A percentile compares a stretch with the other conserved stretches of the same genome.
Conservation (phyloP, 37 sponge, comb jelly and placozoan genomes). For the Petrosia ficiformis region DNA sequence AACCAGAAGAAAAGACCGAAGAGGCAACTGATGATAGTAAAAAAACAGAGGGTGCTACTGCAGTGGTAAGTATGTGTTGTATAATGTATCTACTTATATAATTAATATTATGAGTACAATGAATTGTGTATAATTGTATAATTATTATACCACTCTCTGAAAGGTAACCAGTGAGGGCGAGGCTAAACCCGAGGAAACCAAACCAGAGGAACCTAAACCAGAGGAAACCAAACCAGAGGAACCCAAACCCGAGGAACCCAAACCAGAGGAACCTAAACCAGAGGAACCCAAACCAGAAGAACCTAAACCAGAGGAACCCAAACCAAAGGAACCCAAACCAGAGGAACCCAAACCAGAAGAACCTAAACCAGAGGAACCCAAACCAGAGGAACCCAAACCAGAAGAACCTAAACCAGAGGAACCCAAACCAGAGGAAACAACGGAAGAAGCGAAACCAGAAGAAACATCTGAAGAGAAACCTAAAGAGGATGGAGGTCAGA, state of each 20-base stretch:
- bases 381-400: not conserved
- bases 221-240: slow-evolving; percentile 1
- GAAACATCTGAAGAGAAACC: not conserved
- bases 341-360: slow-evolving; percentile 7
- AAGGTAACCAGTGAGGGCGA: not conserved
- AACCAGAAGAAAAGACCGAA: slow-evolving; percentile 1
- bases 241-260: not conserved
- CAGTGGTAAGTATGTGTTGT: too few relatives aligned
- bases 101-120: too few relatives aligned
- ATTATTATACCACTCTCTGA: too few relatives aligned
- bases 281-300: not conserved
- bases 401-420: too few relatives aligned
- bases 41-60: not conserved
- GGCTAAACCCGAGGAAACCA: slow-evolving; percentile 7
- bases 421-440: not conserved
- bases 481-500: not conserved
- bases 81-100: too few relatives aligned
- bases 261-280: not conserved
- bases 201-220: slow-evolving; percentile 11
- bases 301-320: not conserved
- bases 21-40: not conserved
- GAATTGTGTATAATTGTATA: too few relatives aligned
- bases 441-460: slow-evolving; percentile 7
- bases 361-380: not conserved
- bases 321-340: not conserved